These are phyloP conservation scores for Eueides isabella DNA, from an alignment of 1,140 invertebrate genomes.

Conservation along the genomic window DNA sequence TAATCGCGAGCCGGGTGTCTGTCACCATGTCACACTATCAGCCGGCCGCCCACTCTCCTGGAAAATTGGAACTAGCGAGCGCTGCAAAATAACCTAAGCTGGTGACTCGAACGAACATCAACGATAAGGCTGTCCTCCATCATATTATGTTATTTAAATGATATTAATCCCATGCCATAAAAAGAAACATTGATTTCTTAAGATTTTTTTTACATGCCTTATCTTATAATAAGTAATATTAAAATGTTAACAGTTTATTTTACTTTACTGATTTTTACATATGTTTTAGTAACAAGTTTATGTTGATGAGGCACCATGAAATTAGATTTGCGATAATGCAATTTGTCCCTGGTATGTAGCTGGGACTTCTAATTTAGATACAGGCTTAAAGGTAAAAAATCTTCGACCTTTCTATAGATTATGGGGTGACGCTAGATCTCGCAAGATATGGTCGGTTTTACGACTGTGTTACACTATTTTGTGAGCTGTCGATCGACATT, in stretches of 20 bases:
- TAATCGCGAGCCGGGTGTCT: constrained; percentile 64
- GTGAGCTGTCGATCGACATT: background rate
- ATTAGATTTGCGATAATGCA: background rate
- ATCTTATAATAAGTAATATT: background rate
- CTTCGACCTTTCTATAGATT: background rate
- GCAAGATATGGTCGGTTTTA: background rate
- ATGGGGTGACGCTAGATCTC: background rate
- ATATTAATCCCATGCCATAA: background rate
- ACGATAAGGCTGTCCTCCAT: background rate
- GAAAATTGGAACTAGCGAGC: constrained; percentile 57
- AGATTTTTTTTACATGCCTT: background rate
- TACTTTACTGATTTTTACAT: background rate
- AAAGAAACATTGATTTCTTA: background rate
- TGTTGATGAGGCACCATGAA: background rate
- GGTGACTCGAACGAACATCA: constrained; percentile 22
- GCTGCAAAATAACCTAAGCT: constrained; percentile 36
- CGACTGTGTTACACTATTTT: background rate
- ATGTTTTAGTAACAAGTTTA: constrained; percentile 10
- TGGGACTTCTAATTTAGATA: constrained; percentile 11
- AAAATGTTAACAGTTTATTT: background rate
- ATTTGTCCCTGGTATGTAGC: constrained; percentile 7
- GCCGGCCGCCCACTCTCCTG: constrained; percentile 49
- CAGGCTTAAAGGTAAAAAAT: background rate
- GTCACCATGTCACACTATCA: constrained; percentile 72
- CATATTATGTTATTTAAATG: constrained; percentile 5